Conservation (phyloP, 2,888 invertebrate species). For the Ceratothoa steindachneri region DNA sequence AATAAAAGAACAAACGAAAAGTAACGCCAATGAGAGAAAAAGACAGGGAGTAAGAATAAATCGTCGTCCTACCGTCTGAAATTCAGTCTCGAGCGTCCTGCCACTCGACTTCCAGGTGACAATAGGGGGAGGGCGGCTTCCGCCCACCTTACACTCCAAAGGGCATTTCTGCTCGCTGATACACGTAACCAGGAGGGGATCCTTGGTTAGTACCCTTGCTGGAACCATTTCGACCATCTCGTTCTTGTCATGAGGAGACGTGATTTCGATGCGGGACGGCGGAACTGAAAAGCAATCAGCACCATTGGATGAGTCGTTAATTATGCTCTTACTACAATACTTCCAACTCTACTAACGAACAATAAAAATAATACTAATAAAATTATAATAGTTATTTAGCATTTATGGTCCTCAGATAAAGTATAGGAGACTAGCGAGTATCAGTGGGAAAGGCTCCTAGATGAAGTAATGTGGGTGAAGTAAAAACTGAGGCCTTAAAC, state of each 20-base stretch:
- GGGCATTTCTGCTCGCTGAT: background rate
- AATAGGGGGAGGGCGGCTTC: background rate
- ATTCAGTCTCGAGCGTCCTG: background rate
- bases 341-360: no score
- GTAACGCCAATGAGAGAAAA: slow-evolving; percentile 16
- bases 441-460: no score
- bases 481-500: no score
- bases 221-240: background rate
- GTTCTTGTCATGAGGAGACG: background rate
- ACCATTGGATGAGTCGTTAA: no score
- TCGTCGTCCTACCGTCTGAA: background rate
- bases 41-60: slow-evolving; percentile 24
- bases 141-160: background rate
- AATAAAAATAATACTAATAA: no score
- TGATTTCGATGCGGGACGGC: background rate
- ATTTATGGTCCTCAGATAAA: no score
- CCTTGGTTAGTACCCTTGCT: background rate
- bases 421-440: no score
- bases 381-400: no score
- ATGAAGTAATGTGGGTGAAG: no score
- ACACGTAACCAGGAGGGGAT: background rate
- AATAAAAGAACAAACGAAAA: no score
- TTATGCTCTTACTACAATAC: no score
- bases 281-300: background rate
- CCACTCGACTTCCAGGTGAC: slow-evolving; percentile 1